Base-by-base conservation (phyloP, 2,888 invertebrate species). In the Aleiodes alternator region DNA sequence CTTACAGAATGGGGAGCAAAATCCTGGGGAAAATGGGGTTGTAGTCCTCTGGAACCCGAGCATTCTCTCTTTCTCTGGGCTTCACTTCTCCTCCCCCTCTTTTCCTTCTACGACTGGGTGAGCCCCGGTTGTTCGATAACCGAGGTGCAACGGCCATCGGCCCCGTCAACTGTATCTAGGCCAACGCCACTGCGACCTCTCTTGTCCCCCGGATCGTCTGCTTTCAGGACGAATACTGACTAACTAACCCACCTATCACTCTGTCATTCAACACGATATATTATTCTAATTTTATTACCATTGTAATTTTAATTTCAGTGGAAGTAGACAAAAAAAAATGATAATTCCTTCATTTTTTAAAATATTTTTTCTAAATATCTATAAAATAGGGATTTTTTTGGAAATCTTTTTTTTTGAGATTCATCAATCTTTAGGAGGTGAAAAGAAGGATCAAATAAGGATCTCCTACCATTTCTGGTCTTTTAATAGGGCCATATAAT, bases 81-180 rank as follows among this genome's bases (percentile, higher is more conserved):
- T 34, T 82, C 23, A 23, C 23, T 23, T 2, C 23, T 80, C 75
- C 81, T 82, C 80, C 75, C 81, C 72, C 79, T 80, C 81, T 6
- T 34, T 6, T 3, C 0, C 6, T 4, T 80, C 81, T 79, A 82
- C 79, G 59, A 73, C 78, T 81, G 75, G 64, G 31, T 79, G 81
- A 82, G 83, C 83, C 82, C 79, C 78, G 76, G 80, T 80, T 85
- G 86, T 86, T 87, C 86, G 83, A 87, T 87, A 87, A 83, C 83
- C 81, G 81, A 82, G 84, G 85, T 83, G 84, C 84, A 87, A 87
- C 84, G 87, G 86, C 85, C 87, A 83, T 82, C 84, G 85, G 86
- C 85, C 87, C 85, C 85, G 83, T 77, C 78, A 83, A 83, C 73
- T 81, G 78, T 84, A 87, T 87, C 86, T 87, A 87, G 87, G 87